A percentile compares a stretch with the other conserved stretches of the same genome.
These are phyloP conservation scores for Leucania comma DNA, from an alignment of 2,888 invertebrate genomes.

Conservation along the genomic window DNA sequence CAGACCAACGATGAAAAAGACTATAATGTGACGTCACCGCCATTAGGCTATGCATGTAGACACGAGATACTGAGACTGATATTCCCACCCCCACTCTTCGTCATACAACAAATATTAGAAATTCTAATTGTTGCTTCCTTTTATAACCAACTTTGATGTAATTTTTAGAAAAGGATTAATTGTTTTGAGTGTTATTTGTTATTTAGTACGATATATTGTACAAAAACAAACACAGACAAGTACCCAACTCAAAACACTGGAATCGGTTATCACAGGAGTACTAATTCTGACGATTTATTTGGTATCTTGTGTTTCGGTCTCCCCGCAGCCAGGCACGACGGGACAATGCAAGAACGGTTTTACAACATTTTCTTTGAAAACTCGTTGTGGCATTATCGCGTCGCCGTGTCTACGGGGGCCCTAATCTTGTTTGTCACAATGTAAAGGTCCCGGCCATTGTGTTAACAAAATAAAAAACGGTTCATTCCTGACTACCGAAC, in stretches of 20 bases:
- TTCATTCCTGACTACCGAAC: slow-evolving; percentile 37
- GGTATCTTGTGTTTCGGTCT: not conserved
- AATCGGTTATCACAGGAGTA: not conserved
- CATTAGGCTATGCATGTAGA: no score
- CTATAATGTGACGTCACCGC: no score
- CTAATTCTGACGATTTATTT: not conserved
- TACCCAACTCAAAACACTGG: not conserved
- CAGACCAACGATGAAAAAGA: no score
- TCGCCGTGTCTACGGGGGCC: not conserved
- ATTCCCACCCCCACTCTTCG: no score
- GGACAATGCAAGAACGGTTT: not conserved
- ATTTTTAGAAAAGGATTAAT: no score
- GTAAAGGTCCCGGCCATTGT: slow-evolving; percentile 29
- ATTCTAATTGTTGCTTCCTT: no score
- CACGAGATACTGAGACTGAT: no score
- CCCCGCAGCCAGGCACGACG: not conserved
- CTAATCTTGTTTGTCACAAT: not conserved
- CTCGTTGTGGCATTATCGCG: not conserved
- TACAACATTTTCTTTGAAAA: not conserved
- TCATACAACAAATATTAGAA: no score
- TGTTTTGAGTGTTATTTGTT: no score
- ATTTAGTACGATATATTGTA: no score
- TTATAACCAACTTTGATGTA: no score
- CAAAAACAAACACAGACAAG: no score
- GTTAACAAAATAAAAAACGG: slow-evolving; percentile 20